Percentiles rank a stretch among this genome's conserved stretches.
Evolutionary conservation across 1,140 invertebrate genomes (phyloP).

Genomic region (Drosophila kanapiae): DNA sequence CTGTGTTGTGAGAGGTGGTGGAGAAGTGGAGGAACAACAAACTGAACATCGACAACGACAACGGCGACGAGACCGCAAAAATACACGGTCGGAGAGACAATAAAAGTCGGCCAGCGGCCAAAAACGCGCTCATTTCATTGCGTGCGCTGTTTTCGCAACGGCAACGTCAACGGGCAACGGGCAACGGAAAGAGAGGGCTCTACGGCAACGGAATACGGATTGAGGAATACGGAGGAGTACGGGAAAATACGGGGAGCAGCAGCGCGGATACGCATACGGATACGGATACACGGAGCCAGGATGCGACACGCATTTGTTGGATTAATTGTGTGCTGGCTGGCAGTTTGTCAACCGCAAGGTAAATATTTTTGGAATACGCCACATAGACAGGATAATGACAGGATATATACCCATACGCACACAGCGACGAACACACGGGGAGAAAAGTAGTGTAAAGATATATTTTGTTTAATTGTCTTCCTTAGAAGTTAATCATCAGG

Average conservation of each 20-base stretch:
- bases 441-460: not conserved
- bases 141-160: slow-evolving; percentile 76
- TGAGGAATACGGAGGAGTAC: slow-evolving; percentile 12
- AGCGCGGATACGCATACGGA: slow-evolving; percentile 15
- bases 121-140: slow-evolving; percentile 82
- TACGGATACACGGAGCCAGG: slow-evolving; percentile 48
- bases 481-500: no score
- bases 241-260: not conserved
- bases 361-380: slow-evolving; percentile 76
- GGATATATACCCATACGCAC: slow-evolving; percentile 27
- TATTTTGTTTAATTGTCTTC: no score
- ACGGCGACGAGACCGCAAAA: slow-evolving; percentile 35
- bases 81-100: slow-evolving; percentile 56
- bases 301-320: slow-evolving; percentile 80
- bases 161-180: slow-evolving; percentile 26
- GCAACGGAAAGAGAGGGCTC: slow-evolving; percentile 2
- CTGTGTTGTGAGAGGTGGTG: slow-evolving; percentile 13
- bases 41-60: slow-evolving; percentile 29
- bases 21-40: slow-evolving; percentile 33
- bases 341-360: slow-evolving; percentile 85
- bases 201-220: slow-evolving; percentile 18
- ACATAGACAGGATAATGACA: slow-evolving; percentile 60
- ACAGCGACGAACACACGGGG: not conserved
- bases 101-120: slow-evolving; percentile 78
- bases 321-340: slow-evolving; percentile 82